Conservation (phyloP, 2,113 vertebrate species). For the Chloebia gouldiae region DNA sequence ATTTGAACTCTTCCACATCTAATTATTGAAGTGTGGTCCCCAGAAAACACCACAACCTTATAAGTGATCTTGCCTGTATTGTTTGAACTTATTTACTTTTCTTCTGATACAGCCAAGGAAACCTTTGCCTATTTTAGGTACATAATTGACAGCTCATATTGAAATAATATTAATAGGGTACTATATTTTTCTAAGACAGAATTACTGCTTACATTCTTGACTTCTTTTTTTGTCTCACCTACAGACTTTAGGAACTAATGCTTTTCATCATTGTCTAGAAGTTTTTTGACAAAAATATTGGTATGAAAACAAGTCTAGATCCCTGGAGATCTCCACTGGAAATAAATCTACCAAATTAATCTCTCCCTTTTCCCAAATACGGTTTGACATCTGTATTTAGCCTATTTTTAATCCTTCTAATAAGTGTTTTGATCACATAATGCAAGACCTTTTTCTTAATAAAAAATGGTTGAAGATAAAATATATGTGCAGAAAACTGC, state of each 20-base stretch:
- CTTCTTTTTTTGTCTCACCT: background rate
- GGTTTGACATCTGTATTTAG: background rate
- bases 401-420: background rate
- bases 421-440: background rate
- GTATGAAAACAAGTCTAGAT: background rate
- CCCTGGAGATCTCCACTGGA: background rate
- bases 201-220: background rate
- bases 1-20: background rate
- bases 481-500: background rate
- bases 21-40: background rate
- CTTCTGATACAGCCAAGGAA: background rate
- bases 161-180: background rate
- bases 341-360: slow-evolving; percentile 22
- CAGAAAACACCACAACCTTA: background rate
- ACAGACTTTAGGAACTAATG: background rate
- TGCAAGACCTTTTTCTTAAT: background rate
- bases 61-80: background rate
- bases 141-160: background rate
- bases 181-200: background rate
- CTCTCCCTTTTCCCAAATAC: background rate
- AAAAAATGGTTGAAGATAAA: background rate
- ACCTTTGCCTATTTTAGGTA: background rate
- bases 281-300: background rate
- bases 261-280: background rate
- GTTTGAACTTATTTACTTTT: background rate